Percentiles rank a stretch among this genome's conserved stretches.
Evolutionary conservation across 2,113 vertebrate genomes (phyloP).

Genomic region (Corythaixoides concolor): DNA sequence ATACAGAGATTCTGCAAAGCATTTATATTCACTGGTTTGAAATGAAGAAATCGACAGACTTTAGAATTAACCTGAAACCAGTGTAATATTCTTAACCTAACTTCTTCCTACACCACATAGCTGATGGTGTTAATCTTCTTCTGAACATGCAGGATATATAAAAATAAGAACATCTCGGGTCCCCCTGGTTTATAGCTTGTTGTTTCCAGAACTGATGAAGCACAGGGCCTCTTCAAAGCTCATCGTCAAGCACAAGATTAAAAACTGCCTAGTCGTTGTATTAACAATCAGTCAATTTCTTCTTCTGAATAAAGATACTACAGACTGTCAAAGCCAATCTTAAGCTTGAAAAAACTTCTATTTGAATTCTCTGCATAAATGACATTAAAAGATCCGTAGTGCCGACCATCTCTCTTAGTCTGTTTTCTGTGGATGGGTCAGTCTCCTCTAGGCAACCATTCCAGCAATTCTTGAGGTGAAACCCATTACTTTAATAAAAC

Average conservation of each 20-base stretch:
- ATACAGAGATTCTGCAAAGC: not conserved
- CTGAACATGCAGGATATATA: not conserved
- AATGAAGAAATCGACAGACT: not conserved
- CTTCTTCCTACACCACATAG: not conserved
- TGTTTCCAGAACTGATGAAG: not conserved
- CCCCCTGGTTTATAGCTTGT: not conserved
- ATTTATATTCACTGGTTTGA: not conserved
- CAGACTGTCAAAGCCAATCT: not conserved
- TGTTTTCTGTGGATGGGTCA: not conserved
- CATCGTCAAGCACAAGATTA: not conserved
- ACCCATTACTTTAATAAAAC: not conserved
- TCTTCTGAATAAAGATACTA: not conserved
- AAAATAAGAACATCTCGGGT: not conserved
- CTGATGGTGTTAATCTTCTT: not conserved
- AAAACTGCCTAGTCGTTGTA: not conserved
- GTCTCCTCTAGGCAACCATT: not conserved
- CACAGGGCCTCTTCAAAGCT: not conserved
- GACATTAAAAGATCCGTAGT: not conserved
- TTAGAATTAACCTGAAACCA: not conserved
- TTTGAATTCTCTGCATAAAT: not conserved
- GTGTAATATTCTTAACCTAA: not conserved
- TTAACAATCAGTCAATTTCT: not conserved
- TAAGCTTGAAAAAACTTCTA: not conserved
- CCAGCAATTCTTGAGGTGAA: not conserved
- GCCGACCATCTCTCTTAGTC: not conserved